Evolutionary conservation across 1,140 invertebrate genomes (phyloP).

Genomic region (Thaumetopoea pityocampa): DNA sequence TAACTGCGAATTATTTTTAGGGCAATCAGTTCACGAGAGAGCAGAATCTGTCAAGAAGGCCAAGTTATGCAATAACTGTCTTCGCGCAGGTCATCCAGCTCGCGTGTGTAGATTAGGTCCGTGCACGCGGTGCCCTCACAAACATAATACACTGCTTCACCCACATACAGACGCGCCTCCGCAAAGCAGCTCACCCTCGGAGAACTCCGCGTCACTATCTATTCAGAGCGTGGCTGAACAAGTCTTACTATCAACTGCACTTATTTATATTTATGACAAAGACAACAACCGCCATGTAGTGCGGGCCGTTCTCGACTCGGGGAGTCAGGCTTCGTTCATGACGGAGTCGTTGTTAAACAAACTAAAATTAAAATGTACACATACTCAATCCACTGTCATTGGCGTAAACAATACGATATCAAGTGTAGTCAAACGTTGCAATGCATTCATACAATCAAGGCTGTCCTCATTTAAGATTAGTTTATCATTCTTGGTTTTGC

Average conservation of each 20-base stretch:
- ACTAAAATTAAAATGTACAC: background rate
- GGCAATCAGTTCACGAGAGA: too few species aligned
- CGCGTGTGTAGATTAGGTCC: constrained; percentile 12
- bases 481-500: background rate
- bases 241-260: constrained; percentile 32
- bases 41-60: too few species aligned
- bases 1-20: too few species aligned
- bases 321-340: constrained; percentile 26
- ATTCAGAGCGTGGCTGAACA: too few species aligned
- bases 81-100: constrained; percentile 11
- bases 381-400: background rate
- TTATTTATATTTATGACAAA: constrained; percentile 21
- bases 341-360: constrained; percentile 9
- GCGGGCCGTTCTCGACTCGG: constrained; percentile 27
- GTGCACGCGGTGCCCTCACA: constrained; percentile 21
- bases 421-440: background rate
- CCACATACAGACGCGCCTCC: background rate
- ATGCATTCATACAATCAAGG: background rate
- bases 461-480: background rate
- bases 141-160: constrained; percentile 27
- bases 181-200: constrained; percentile 5
- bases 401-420: background rate
- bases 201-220: constrained; percentile 6
- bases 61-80: constrained; percentile 10
- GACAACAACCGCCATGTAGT: constrained; percentile 13